Base-by-base conservation (phyloP, 2,113 vertebrate genomes). In the Sturnira hondurensis region DNA sequence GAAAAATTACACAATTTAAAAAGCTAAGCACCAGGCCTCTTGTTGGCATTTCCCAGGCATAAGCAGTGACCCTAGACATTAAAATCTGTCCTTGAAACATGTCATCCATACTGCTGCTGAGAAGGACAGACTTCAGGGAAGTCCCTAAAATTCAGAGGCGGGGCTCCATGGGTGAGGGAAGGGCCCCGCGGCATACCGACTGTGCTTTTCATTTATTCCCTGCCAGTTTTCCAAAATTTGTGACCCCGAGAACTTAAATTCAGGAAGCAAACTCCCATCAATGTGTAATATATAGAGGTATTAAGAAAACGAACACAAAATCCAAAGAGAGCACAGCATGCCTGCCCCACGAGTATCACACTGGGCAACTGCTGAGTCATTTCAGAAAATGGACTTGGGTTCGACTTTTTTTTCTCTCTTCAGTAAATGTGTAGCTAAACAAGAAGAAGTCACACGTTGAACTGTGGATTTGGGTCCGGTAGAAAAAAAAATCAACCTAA, bases 101-200 rank as follows among this genome's bases (percentile, higher is more conserved):
- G 65, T 7, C 58, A 22, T 47, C 31, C 13, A 80, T 15, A 15
- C 11, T 43, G 1, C 8, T 88, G 3, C 28, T 45, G 70, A 38
- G 58, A 56, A 76, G 24, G 14, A 68, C 3, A 43, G 16, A 85
- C 4, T 28, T 19, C 1, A 12, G 24, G 5, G 8, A 36, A 71
- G 38, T 92, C n/a, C 14, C 19, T 71, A 13, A 65, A 73, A 52
- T 19, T 63, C 28, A n/a, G 3, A 28, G 7, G 73, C 52, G 6
- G 1, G 71, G 8, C 19, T 41, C 26, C 36, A 74, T 3, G 15
- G 43, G 52, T 47, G 71, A 89, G 20, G 45, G 83, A 89, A 78
- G 6, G 0, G 0, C 7, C 68, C 6, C 5, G 19, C 22, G 1
- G 0, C 31, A 67, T 82, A 13, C 12, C n/a, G 17, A 4, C 12